A percentile compares a stretch with the other conserved stretches of the same genome.
Conservation (phyloP, 2,888 invertebrate genomes). For the Luffia ferchaultella region DNA sequence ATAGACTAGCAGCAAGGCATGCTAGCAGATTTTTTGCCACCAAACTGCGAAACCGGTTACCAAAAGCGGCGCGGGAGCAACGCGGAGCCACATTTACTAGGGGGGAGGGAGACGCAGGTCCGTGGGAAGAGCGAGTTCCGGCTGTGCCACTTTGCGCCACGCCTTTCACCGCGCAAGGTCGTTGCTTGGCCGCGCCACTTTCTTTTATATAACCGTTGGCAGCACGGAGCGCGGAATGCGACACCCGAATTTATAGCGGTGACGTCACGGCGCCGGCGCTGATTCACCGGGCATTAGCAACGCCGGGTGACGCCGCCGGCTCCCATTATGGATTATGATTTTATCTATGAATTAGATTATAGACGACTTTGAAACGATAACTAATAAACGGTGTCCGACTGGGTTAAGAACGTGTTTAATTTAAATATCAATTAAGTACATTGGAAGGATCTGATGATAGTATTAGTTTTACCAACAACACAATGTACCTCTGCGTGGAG, state of each 20-base stretch:
- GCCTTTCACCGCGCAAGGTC: conserved; percentile 62
- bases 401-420: no score
- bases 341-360: background rate
- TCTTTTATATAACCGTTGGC: conserved; percentile 54
- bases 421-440: no score
- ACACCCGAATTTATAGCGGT: conserved; percentile 53
- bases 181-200: conserved; percentile 59
- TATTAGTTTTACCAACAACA: no score
- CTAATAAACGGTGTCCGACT: no score
- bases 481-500: no score
- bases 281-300: background rate
- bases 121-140: conserved; percentile 62
- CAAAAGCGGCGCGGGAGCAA: conserved; percentile 30
- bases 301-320: background rate
- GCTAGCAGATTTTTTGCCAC: background rate
- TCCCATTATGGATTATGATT: no score
- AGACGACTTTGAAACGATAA: no score
- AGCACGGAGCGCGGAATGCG: conserved; percentile 34
- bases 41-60: conserved; percentile 32
- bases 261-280: conserved; percentile 37
- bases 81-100: background rate
- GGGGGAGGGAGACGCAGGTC: conserved; percentile 12
- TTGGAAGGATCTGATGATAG: no score
- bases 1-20: no score
- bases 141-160: conserved; percentile 57